Evolutionary conservation across 2,888 invertebrate species (phyloP).

Genomic region (Chamaedrilus cognettii): DNA sequence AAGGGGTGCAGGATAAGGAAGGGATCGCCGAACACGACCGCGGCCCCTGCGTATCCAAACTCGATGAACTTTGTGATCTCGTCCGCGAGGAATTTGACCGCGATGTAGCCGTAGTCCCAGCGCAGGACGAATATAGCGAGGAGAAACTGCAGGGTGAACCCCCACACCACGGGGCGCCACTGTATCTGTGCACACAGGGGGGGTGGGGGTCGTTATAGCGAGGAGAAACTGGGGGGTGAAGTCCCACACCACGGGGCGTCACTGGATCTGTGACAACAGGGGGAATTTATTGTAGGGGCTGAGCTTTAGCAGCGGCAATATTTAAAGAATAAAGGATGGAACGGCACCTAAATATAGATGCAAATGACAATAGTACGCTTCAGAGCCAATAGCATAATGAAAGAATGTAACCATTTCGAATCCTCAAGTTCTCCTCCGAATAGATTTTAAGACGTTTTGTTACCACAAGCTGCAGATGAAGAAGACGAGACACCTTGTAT

Average conservation of each 20-base stretch:
- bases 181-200: slow-evolving; percentile 57
- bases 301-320: no score
- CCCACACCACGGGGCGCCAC: slow-evolving; percentile 78
- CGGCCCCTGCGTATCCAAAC: slow-evolving; percentile 78
- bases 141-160: slow-evolving; percentile 79
- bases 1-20: slow-evolving; percentile 66
- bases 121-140: slow-evolving; percentile 84
- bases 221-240: slow-evolving; percentile 81
- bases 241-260: slow-evolving; percentile 81
- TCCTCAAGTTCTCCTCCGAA: no score
- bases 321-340: no score
- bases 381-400: no score
- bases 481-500: no score
- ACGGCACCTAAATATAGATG: no score
- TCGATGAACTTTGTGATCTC: slow-evolving; percentile 76
- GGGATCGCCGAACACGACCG: slow-evolving; percentile 76
- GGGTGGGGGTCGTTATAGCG: no score
- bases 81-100: slow-evolving; percentile 71
- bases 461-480: no score
- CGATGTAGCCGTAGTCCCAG: slow-evolving; percentile 76
- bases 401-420: no score
- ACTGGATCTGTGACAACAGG: slow-evolving; percentile 61
- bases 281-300: no score
- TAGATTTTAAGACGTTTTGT: no score
- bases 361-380: no score